Percentiles rank a stretch among this genome's conserved stretches.
Evolutionary conservation across 2,888 invertebrate species (phyloP).

Genomic region (Orchesellides sinensis): DNA sequence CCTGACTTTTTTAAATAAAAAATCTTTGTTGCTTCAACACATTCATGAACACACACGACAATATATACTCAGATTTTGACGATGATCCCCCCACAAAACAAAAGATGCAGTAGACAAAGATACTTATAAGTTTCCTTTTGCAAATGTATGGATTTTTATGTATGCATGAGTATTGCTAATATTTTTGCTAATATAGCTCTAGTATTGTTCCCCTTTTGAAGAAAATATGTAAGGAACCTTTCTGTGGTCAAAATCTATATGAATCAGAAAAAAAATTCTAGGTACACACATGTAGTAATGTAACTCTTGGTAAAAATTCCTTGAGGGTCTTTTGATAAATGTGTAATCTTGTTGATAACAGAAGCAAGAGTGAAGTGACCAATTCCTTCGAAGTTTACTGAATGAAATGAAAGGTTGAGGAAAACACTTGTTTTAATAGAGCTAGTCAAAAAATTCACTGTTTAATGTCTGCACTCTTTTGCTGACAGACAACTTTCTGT

Average conservation of each 20-base stretch:
- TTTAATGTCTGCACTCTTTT: neutral
- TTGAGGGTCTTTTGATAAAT: too few relatives aligned
- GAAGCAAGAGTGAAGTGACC: slow-evolving; percentile 43
- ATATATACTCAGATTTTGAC: too few relatives aligned
- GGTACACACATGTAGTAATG: too few relatives aligned
- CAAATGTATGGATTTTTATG: slow-evolving; percentile 16
- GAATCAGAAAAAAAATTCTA: too few relatives aligned
- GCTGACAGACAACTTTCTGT: slow-evolving; percentile 23
- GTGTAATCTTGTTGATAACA: neutral
- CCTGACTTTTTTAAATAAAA: slow-evolving; percentile 42
- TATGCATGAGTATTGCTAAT: neutral
- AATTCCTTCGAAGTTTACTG: slow-evolving; percentile 31
- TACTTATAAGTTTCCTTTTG: too few relatives aligned
- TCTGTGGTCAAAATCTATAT: too few relatives aligned
- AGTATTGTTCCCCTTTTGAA: slow-evolving; percentile 44
- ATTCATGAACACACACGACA: too few relatives aligned
- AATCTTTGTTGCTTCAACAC: too few relatives aligned
- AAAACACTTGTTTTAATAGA: slow-evolving; percentile 49
- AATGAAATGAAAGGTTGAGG: slow-evolving; percentile 58
- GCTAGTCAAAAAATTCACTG: neutral
- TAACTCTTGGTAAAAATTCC: too few relatives aligned
- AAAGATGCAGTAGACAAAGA: too few relatives aligned
- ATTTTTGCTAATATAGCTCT: slow-evolving; percentile 44
- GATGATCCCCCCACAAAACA: too few relatives aligned
- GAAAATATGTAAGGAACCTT: slow-evolving; percentile 12